Evolutionary conservation across 64 coral and sea anemone species (phyloP).

Genomic region (Hydrozoanthus tunicans): DNA sequence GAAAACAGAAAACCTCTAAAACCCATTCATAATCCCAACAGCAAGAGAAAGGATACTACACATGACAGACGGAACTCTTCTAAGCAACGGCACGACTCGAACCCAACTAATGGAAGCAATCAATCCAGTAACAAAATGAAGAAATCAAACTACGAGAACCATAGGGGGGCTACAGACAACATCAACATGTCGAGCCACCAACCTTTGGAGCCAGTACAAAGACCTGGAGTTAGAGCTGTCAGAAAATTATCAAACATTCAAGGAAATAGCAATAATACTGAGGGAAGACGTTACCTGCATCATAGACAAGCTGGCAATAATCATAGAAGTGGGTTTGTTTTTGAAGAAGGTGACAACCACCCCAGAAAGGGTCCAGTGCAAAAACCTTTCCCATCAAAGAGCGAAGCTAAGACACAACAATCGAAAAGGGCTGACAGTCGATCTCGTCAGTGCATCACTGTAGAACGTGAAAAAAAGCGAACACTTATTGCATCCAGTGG

Average conservation of each 20-base stretch:
- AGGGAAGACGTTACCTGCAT: background rate
- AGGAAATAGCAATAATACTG: background rate
- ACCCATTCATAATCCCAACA: slow-evolving; percentile 17
- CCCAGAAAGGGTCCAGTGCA: background rate
- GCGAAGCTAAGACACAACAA: background rate
- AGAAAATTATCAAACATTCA: background rate
- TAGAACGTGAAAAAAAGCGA: background rate
- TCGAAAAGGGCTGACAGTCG: background rate
- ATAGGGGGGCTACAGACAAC: background rate
- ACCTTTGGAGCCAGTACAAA: background rate
- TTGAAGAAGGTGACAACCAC: background rate
- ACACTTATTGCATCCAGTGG: background rate
- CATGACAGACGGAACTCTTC: slow-evolving; percentile 1
- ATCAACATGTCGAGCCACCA: background rate
- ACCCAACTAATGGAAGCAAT: background rate
- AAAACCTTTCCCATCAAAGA: background rate
- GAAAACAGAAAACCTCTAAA: slow-evolving; percentile 38
- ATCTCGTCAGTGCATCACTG: background rate
- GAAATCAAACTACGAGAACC: background rate
- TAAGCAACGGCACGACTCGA: background rate
- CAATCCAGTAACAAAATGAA: background rate
- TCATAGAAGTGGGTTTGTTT: background rate
- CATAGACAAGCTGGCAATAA: background rate
- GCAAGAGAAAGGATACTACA: background rate
- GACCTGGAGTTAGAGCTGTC: too few relatives aligned